Conservation (phyloP, 1,140 invertebrate genomes). For the Druon quercuslanigerum region DNA sequence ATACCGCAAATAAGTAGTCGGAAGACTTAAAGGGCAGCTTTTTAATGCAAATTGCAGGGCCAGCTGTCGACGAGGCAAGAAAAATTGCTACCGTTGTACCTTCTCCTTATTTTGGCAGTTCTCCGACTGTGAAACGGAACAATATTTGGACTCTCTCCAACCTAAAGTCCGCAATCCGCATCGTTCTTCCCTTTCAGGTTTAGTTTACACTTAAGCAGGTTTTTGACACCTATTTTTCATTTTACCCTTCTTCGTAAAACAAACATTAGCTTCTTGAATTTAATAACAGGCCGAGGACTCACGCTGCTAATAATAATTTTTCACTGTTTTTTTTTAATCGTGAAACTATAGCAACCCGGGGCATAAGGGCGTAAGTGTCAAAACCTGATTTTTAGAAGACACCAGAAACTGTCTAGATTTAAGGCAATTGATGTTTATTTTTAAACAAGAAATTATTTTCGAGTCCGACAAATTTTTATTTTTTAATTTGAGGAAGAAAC, state of each 20-base stretch:
- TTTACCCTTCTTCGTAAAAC: constrained; percentile 21
- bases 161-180: constrained; percentile 52
- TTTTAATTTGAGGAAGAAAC: no score
- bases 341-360: no score
- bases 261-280: constrained; percentile 32
- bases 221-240: constrained; percentile 13
- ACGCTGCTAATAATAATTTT: no score
- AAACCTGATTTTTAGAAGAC: no score
- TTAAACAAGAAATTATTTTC: no score
- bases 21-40: constrained; percentile 32
- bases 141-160: constrained; percentile 61
- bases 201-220: not conserved
- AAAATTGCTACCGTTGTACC: constrained; percentile 51
- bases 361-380: no score
- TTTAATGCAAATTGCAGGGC: constrained; percentile 51
- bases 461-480: no score
- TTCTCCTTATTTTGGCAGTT: constrained; percentile 55
- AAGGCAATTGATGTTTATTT: no score
- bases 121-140: constrained; percentile 56
- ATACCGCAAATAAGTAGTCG: constrained; percentile 36
- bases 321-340: no score
- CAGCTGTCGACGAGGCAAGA: constrained; percentile 56
- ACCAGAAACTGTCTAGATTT: no score
- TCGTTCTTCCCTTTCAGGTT: constrained; percentile 32
- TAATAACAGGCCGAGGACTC: not conserved